Evolutionary conservation across 2,797 vertebrate species (phyloP).

Genomic region (Neomorphus geoffroyi): DNA sequence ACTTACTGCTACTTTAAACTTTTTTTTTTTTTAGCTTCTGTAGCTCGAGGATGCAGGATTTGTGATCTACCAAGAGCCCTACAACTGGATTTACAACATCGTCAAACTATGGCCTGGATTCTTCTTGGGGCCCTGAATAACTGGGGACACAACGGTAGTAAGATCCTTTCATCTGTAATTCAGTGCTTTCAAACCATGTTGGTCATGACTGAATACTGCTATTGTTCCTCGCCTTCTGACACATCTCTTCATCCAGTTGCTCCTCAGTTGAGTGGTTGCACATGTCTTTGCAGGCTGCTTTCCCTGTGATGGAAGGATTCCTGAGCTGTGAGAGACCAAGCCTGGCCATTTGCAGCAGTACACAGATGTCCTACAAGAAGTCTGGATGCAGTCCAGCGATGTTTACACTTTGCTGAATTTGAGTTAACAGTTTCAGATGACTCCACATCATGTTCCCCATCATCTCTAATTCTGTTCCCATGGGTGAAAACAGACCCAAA

Average conservation of each 20-base stretch:
- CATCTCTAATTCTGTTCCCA: background rate
- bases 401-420: background rate
- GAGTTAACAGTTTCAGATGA: background rate
- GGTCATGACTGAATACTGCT: background rate
- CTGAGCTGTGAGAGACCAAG: background rate
- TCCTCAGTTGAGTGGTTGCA: background rate
- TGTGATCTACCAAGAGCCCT: background rate
- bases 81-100: background rate
- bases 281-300: background rate
- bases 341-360: background rate
- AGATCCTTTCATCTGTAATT: background rate
- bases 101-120: background rate
- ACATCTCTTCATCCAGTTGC: background rate
- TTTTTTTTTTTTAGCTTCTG: background rate
- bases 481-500: background rate
- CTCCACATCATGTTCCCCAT: background rate
- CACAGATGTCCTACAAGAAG: background rate
- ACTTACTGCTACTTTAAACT: background rate
- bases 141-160: background rate
- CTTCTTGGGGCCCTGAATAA: background rate
- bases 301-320: background rate
- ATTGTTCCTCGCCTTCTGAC: background rate
- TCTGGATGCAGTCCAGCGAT: background rate
- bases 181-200: background rate
- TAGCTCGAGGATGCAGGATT: background rate